Evolutionary conservation across 2,113 vertebrate species (phyloP).

Genomic region (Chaetops frenatus): DNA sequence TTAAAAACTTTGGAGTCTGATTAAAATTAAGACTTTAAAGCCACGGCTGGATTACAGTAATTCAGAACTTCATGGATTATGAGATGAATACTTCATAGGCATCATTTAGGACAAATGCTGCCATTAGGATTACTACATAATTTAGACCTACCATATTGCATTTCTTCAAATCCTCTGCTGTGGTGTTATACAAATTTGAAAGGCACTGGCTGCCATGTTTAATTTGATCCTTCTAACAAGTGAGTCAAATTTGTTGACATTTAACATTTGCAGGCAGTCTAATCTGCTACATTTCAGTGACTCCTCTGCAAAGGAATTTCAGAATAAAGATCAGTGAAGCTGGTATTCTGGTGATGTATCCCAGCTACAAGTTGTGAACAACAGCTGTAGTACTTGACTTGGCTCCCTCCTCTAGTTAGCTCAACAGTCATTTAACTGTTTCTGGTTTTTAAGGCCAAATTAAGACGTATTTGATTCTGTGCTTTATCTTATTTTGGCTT

Average conservation of each 20-base stretch:
- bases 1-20: conserved; percentile 1
- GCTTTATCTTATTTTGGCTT: not conserved
- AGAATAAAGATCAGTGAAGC: not conserved
- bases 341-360: not conserved
- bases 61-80: conserved; percentile 33
- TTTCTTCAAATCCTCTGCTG: conserved; percentile 20
- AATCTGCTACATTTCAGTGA: conserved; percentile 11
- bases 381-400: not conserved
- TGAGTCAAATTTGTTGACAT: conserved; percentile 25
- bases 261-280: conserved; percentile 34
- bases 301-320: not conserved
- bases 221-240: not conserved
- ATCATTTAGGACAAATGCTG: conserved; percentile 2
- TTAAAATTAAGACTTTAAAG: conserved; percentile 49
- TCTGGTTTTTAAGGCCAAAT: conserved; percentile 1
- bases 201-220: conserved; percentile 27
- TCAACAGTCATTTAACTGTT: not conserved
- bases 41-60: conserved; percentile 24
- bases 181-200: not conserved
- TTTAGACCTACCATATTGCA: not conserved
- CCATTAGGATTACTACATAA: conserved; percentile 31
- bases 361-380: not conserved
- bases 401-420: not conserved
- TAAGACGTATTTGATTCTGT: not conserved
- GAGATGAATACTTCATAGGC: conserved; percentile 6